Evolutionary conservation across 2,888 invertebrate genomes (phyloP), one percentile per base, ranked within the genome.

Genomic region (Galerucella pusilla): DNA sequence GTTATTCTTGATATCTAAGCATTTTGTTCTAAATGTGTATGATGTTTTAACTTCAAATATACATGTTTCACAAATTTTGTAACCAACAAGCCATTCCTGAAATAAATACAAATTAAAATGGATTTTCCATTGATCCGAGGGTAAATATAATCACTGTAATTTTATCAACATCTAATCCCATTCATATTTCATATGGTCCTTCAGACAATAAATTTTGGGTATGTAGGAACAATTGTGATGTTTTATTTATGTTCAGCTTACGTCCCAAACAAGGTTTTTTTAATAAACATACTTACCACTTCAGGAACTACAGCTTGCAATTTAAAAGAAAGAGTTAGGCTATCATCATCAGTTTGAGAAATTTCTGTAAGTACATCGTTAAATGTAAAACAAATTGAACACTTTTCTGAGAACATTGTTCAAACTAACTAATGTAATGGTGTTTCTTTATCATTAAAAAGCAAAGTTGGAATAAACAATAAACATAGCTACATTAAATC

Each of bases 61-160:
- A 79, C 83, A 83, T 35, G 75, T 46, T 12, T 63, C 45, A 64
- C 83, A 83, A 46, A 83, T 77, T 35, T 75, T 70, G 52, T 75
- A 80, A 49, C 68, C 63, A 10, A 74, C 68, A 28, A 75, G 42
- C 83, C 83, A 83, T 65, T 78, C 77, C 83, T 83, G 54, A 54
- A 80, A 77, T 63, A 72, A 67, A 68, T 61, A 52, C n/a, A 69
- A 11, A 46, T 20, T n/a, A 11, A 46, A 46, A 46, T 46, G 11
- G 5, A 28, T 4, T 28, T 0, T 28, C 6, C 6, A 42, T 42
- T 42, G 35, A 42, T 42, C 7, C 7, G 35, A 42, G 7, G 7
- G 35, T 42, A 7, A 42, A 42, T 42, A 42, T 42, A 42, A 42
- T 42, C 9, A 7, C 0, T 42, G 35, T 42, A 9, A 7, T 9